Conservation (phyloP, 2,113 vertebrate genomes). For the Tinamus guttatus region DNA sequence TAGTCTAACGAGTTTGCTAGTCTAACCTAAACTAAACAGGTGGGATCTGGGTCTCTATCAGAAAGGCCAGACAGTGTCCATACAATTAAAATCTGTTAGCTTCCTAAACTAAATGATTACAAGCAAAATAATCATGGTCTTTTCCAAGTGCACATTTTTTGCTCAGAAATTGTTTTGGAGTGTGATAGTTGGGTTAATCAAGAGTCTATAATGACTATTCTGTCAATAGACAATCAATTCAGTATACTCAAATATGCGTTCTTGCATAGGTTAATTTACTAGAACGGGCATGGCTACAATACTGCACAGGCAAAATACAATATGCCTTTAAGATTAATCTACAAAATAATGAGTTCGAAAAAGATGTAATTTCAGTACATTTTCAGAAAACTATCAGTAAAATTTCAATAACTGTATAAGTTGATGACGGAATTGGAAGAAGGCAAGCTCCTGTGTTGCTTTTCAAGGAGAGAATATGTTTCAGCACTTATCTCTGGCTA, state of each 20-base stretch:
- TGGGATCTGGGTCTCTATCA: conserved; percentile 5
- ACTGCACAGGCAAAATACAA: neutral
- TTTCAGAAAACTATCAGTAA: neutral
- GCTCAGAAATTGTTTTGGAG: neutral
- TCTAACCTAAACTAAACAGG: neutral
- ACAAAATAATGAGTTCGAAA: neutral
- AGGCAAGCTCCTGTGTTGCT: neutral
- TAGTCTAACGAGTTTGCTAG: neutral
- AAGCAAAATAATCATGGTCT: neutral
- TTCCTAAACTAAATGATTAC: neutral
- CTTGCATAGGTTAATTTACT: neutral
- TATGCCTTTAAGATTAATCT: neutral
- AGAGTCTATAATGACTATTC: neutral
- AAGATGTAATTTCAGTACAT: neutral
- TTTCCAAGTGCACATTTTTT: neutral
- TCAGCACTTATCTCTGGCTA: neutral
- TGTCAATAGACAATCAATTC: neutral
- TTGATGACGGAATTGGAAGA: neutral
- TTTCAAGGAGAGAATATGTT: neutral
- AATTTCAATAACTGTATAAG: neutral
- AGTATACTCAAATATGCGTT: neutral
- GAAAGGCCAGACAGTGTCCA: neutral
- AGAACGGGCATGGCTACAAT: neutral
- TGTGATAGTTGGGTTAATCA: neutral
- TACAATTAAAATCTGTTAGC: conserved; percentile 2